Base-by-base conservation (phyloP, 2,888 invertebrate genomes). In the Apamea anceps region DNA sequence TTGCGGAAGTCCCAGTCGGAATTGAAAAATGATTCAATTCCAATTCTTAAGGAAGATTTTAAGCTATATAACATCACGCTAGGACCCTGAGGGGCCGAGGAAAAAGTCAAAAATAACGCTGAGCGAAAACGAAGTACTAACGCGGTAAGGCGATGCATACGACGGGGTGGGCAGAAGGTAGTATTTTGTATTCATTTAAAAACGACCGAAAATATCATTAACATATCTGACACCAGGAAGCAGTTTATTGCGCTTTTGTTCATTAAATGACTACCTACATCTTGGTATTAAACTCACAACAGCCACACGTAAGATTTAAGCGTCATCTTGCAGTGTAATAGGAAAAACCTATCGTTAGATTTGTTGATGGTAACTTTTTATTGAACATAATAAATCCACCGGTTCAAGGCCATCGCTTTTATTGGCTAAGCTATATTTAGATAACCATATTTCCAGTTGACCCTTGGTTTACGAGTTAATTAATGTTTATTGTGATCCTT, bases 261-360 rank as follows among this genome's bases (percentile, higher is more conserved):
- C 51, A 51, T 25, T 37, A 28, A 37, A 62, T 48, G 0, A 51
- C 32, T 60, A 63, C n/a, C n/a, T 32, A 13, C 57, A 32, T 25
- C 32, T 71, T 12, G n/a, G 5, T 71, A 48, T 37, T 37, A 48
- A 48, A 37, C 1, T 28, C 37, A 18, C 6, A 72, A 68, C 8
- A 25, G 7, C 1, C 21, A 48, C 12, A 62, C 60, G 28, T 75
- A 63, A 68, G 25, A 51, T 62, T 57, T 66, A 15, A 45, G 57
- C 62, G 60, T 82, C 65, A 82, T 60, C 67, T 54, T 4, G 15
- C 48, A 72, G 25, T 45, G 15, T 67, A 60, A 60, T 71, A 76
- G 86, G 85, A 83, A 85, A 84, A 85, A 74, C 74, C 70, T 77
- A 80, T 72, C 28, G 25, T 68, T 18, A 66, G 28, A 57, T 79